Evolutionary conservation across 2,888 invertebrate genomes (phyloP).

Genomic region (Meganola albula): DNA sequence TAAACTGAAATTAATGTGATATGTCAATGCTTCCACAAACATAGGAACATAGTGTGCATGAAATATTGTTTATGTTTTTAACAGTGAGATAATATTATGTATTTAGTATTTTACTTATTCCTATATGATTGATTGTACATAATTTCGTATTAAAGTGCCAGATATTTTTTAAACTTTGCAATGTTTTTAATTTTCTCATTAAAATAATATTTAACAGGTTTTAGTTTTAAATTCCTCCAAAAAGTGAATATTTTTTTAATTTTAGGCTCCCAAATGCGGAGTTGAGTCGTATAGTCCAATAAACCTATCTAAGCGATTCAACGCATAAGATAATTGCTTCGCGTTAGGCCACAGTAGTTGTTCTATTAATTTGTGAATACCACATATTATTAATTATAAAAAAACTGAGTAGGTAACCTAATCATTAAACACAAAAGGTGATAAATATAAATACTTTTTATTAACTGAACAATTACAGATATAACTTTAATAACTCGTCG

Average conservation of each 20-base stretch:
- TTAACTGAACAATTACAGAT: slow-evolving; percentile 80
- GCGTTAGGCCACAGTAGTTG: too few relatives aligned
- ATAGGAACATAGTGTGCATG: slow-evolving; percentile 29
- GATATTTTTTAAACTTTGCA: slow-evolving; percentile 43
- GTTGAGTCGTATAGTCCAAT: too few relatives aligned
- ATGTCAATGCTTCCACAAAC: slow-evolving; percentile 42
- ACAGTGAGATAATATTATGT: slow-evolving; percentile 38
- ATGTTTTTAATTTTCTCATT: slow-evolving; percentile 20
- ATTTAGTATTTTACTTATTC: slow-evolving; percentile 32
- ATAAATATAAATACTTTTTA: slow-evolving; percentile 12
- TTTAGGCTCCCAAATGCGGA: too few relatives aligned
- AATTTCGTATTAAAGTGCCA: slow-evolving; percentile 70
- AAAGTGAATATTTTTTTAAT: too few relatives aligned
- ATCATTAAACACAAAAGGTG: too few relatives aligned
- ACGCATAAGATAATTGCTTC: too few relatives aligned
- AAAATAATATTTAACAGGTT: neutral
- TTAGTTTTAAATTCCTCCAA: neutral
- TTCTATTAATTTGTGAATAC: too few relatives aligned
- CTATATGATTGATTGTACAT: slow-evolving; percentile 45
- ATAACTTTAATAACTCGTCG: slow-evolving; percentile 97
- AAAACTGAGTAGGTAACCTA: too few relatives aligned
- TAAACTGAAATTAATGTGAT: slow-evolving; percentile 39
- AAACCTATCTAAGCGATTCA: too few relatives aligned
- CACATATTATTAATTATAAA: too few relatives aligned
- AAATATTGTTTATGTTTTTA: slow-evolving; percentile 26